A percentile compares a stretch with the other conserved stretches of the same genome.
Evolutionary conservation across 2,113 vertebrate genomes (phyloP).

Genomic region (Herpetotheres cachinnans): DNA sequence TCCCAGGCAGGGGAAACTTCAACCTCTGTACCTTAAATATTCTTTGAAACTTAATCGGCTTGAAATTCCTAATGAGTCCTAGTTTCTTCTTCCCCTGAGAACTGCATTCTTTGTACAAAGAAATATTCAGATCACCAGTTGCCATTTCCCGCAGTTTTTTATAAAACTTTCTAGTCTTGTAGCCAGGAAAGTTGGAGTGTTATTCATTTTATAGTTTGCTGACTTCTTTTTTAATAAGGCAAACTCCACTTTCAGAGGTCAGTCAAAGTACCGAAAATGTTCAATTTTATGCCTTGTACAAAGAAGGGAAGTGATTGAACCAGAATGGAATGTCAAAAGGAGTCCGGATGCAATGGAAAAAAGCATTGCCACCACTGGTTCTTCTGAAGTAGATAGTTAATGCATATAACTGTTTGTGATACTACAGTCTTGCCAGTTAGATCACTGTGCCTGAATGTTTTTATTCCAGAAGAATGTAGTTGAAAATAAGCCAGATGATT

Average conservation of each 20-base stretch:
- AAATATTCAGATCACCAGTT: not conserved
- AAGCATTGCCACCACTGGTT: slow-evolving; percentile 8
- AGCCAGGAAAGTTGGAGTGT: not conserved
- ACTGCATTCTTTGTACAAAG: not conserved
- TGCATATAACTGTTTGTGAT: not conserved
- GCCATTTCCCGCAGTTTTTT: not conserved
- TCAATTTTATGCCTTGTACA: slow-evolving; percentile 58
- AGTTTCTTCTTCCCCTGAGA: slow-evolving; percentile 39
- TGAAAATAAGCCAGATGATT: slow-evolving; percentile 39
- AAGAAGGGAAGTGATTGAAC: slow-evolving; percentile 67
- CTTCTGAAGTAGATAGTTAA: slow-evolving; percentile 35
- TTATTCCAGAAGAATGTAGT: slow-evolving; percentile 38
- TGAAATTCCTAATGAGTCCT: slow-evolving; percentile 25
- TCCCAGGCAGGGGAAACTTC: slow-evolving; percentile 30
- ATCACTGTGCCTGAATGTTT: slow-evolving; percentile 33
- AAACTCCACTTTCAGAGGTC: slow-evolving; percentile 40
- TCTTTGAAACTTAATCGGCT: slow-evolving; percentile 38
- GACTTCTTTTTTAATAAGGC: slow-evolving; percentile 18
- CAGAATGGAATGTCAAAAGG: slow-evolving; percentile 67
- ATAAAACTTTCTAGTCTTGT: not conserved
- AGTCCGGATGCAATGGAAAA: slow-evolving; percentile 46
- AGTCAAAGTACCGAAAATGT: slow-evolving; percentile 48
- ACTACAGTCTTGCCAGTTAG: slow-evolving; percentile 16
- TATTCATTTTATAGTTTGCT: not conserved
- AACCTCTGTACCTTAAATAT: slow-evolving; percentile 46